phyloP scores from a whole-genome alignment of 2,888 invertebrate genomes.

The Limnephilus auricula region DNA sequence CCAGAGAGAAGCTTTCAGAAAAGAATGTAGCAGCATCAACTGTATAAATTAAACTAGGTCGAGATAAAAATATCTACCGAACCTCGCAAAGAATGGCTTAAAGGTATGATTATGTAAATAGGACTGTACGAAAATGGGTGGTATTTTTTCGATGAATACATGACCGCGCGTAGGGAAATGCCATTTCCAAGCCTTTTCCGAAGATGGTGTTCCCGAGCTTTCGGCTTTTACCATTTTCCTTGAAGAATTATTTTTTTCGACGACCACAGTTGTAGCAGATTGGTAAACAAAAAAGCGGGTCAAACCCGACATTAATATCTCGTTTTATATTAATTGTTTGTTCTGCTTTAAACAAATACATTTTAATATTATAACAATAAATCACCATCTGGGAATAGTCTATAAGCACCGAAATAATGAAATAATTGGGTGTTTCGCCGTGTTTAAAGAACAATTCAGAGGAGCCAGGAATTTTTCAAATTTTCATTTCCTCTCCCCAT shows the following conservation, averaged over 20 bases:
- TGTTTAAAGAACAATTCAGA: not conserved
- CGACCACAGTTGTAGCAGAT: not conserved
- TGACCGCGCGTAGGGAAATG: not conserved
- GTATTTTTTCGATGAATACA: constrained; percentile 37
- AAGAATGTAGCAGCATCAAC: not conserved
- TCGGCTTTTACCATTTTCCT: not conserved
- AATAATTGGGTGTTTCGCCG: not conserved
- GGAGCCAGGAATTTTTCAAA: too few relatives aligned
- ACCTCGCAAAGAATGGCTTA: constrained; percentile 19
- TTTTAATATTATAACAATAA: too few relatives aligned
- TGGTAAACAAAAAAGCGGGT: not conserved
- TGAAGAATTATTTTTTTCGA: not conserved
- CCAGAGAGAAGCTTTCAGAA: not conserved
- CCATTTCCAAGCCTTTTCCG: not conserved
- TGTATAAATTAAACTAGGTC: constrained; percentile 19
- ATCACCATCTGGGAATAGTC: too few relatives aligned
- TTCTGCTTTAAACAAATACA: too few relatives aligned
- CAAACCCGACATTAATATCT: not conserved
- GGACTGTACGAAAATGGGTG: constrained; percentile 15
- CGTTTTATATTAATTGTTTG: too few relatives aligned
- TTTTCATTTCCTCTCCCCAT: too few relatives aligned
- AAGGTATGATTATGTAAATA: constrained; percentile 43
- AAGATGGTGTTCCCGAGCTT: constrained; percentile 2
- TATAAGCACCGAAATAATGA: too few relatives aligned
- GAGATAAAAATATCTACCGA: constrained; percentile 25